Evolutionary conservation across 2,888 invertebrate species (phyloP).

Genomic region (Eilema depressum): DNA sequence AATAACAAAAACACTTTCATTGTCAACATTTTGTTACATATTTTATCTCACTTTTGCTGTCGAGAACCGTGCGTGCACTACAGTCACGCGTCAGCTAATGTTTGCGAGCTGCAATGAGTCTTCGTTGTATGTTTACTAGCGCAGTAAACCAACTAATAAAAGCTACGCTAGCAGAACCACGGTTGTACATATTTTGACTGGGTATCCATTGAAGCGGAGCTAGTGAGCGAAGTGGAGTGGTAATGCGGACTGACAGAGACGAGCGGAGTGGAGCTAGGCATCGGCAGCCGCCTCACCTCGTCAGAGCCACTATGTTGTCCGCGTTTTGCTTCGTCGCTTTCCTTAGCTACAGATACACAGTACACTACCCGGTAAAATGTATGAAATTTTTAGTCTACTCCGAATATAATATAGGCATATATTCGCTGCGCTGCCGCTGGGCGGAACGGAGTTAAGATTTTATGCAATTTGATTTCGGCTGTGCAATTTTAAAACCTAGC

Average conservation of each 20-base stretch:
- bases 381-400: too few relatives aligned
- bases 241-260: neutral
- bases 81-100: constrained; percentile 43
- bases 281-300: neutral
- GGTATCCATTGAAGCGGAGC: neutral
- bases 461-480: too few relatives aligned
- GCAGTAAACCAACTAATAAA: constrained; percentile 25
- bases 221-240: neutral
- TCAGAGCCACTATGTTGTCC: too few relatives aligned
- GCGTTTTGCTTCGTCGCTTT: too few relatives aligned
- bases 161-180: constrained; percentile 4
- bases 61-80: constrained; percentile 41
- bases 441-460: too few relatives aligned
- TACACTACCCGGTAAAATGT: too few relatives aligned
- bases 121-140: constrained; percentile 42
- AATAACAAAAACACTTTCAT: constrained; percentile 50
- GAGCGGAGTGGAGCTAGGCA: neutral
- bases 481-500: too few relatives aligned
- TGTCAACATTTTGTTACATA: constrained; percentile 54
- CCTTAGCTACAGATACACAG: too few relatives aligned
- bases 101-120: constrained; percentile 28
- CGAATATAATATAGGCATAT: too few relatives aligned
- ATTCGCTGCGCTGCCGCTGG: too few relatives aligned
- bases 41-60: constrained; percentile 43
- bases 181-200: constrained; percentile 11